Conservation (phyloP, 2,113 vertebrate genomes). For the Onychostoma macrolepis region DNA sequence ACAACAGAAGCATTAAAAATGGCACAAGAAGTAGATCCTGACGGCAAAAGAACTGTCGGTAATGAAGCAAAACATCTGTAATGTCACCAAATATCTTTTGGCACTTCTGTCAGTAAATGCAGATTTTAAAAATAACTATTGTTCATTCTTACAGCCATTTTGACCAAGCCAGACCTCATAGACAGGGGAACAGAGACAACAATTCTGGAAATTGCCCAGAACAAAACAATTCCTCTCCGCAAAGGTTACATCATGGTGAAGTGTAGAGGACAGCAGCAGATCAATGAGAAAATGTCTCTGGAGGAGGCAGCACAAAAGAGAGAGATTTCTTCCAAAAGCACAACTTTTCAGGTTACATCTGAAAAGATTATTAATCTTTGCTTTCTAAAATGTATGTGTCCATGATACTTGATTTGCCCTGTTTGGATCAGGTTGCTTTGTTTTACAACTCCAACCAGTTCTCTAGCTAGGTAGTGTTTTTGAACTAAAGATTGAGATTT, state of each 20-base stretch:
- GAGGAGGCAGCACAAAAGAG: slow-evolving; percentile 70
- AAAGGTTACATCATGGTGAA: no score
- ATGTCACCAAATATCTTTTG: neutral
- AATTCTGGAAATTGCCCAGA: slow-evolving; percentile 68
- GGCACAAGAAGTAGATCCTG: slow-evolving; percentile 82
- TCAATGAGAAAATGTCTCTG: slow-evolving; percentile 65
- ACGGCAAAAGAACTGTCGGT: slow-evolving; percentile 82
- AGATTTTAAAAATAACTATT: neutral
- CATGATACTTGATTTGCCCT: no score
- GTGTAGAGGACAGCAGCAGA: slow-evolving; percentile 70
- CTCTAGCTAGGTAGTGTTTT: no score
- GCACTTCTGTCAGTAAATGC: neutral
- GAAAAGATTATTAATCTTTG: no score
- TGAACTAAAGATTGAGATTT: no score
- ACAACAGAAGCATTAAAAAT: slow-evolving; percentile 84
- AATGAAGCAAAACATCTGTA: slow-evolving; percentile 2
- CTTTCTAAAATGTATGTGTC: no score
- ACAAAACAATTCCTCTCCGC: slow-evolving; percentile 61
- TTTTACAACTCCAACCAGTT: no score
- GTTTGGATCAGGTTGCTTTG: no score
- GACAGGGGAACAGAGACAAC: slow-evolving; percentile 75
- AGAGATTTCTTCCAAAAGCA: slow-evolving; percentile 76
- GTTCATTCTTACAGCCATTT: slow-evolving; percentile 70
- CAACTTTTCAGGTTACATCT: slow-evolving; percentile 70
- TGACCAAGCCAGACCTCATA: slow-evolving; percentile 83